Base-by-base conservation (phyloP, 2,888 invertebrate genomes). In the Eristalinus aeneus region DNA sequence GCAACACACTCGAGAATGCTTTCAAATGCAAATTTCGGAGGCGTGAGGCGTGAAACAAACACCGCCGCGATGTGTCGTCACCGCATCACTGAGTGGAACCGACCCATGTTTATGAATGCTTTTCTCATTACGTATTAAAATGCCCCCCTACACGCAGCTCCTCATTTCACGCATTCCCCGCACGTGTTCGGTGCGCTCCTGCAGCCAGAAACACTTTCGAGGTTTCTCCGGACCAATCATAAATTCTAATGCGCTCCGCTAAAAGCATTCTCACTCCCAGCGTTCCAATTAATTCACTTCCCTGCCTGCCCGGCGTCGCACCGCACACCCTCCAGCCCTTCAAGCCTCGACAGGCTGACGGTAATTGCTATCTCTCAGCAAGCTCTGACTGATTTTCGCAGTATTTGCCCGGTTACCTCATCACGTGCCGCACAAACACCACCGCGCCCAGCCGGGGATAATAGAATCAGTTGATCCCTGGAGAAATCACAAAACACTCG, bases 401-500 rank as follows among this genome's bases (percentile, higher is more conserved):
- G 31, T 53, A 74, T 65, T 65, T 67, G 34, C 60, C 58, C 10
- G 12, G 46, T 56, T 36, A 56, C 54, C 60, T 75, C 67, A 68
- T 68, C 75, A 75, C 60, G 67, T 73, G 64, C 54, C 34, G 23
- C 34, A 36, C 27, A 73, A 63, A 63, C 54, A 34, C 23, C 73
- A 54, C 23, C 56, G 16, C 46, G 10, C 54, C 23, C 27, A 32
- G 20, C 12, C 23, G 27, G 31, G 39, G 16, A 20, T 31, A 67
- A 67, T 60, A 23, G 60, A 67, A 63, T 69, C 53, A 34, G 32
- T 56, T 20, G n/a, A 23, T 69, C 77, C 69, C 77, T 39, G 31
- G 77, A 63, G 77, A 71, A 77, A 77, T 77, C 77, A 77, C 77
- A 56, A 46, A 32, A 63, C 36, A 58, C 22, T 27, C 56, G 11